These are phyloP conservation scores for Nycticebus coucang DNA, from an alignment of 2,113 vertebrate species.

Conservation along the genomic window DNA sequence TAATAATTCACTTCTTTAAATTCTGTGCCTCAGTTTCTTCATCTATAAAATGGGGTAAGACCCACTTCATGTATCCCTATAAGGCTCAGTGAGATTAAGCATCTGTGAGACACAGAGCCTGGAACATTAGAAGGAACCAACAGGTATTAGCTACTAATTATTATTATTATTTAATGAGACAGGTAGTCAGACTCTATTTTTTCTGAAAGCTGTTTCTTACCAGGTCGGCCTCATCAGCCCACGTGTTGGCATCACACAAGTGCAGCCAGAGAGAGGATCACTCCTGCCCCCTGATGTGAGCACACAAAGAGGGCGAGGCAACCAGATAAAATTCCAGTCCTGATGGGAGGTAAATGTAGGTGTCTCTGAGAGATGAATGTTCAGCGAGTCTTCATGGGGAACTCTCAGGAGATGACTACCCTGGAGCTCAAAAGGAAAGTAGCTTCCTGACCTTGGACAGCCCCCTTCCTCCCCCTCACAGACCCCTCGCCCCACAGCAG, in stretches of 20 bases:
- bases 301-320: background rate
- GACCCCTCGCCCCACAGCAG: background rate
- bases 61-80: background rate
- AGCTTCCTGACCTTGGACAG: background rate
- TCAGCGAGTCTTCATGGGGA: background rate
- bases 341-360: background rate
- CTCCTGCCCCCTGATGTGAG: too few species aligned
- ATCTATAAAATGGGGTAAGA: background rate
- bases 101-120: background rate
- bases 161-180: background rate
- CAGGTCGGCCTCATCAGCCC: background rate
- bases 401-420: rapidly evolving
- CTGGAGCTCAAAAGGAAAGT: background rate
- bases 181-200: background rate
- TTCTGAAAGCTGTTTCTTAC: background rate
- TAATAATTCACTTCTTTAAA: background rate
- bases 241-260: rapidly evolving
- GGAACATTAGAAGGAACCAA: background rate
- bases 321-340: background rate
- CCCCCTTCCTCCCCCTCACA: rapidly evolving
- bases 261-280: background rate
- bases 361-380: rapidly evolving
- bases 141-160: background rate
- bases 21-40: background rate
- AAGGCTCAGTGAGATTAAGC: background rate